Base-by-base conservation (phyloP, 53 echinoderm and acorn worm genomes). In the Glandiceps talaboti region DNA sequence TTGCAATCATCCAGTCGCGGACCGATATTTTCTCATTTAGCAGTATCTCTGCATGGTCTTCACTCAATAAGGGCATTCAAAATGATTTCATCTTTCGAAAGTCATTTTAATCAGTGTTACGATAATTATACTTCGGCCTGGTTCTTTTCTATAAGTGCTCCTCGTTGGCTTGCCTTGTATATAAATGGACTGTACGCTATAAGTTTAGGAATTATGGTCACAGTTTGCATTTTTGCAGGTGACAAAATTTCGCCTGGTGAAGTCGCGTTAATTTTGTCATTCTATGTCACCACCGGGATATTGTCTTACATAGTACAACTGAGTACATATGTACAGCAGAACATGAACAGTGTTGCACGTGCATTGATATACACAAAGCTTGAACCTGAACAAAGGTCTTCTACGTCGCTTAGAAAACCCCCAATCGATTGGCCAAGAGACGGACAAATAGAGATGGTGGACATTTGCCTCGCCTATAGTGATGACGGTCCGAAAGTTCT, bases 341-440 rank as follows among this genome's bases (percentile, higher is more conserved):
- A 45, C 20, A 20, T 45, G 6, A 45, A 45, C 64, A 45, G 64
- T 20, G 64, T 45, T 45, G 64, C 64, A 6, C 85, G 99, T 28
- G 93, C 92, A 0, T 33, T 93, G 26, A 86, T 93, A 64, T 99
- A 93, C 80, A 81, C 89, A 0, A 81, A 86, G 12, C 31, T 99
- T 28, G 74, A 94, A 30, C 82, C 99, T 6, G 99, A 99, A 79
- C 93, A 91, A 0, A 73, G 86, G 1, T 31, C 93, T 27, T 89
- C 88, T 32, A 84, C 85, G 0, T 84, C 90, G 25, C 31, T 77
- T 30, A 90, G 89, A 64, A 91, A 88, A 0, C 82, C 84, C 1
- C 83, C 86, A 0, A 91, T 91, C 29, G 64, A 45, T 20, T 99
- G 99, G 99, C 99, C 99, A 27, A 82, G 84, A 29, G 81, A 91